Percentiles rank a stretch among this genome's conserved stretches.
These are phyloP conservation scores for Resseliella maxima DNA, from an alignment of 2,888 invertebrate genomes.

Conservation along the genomic window DNA sequence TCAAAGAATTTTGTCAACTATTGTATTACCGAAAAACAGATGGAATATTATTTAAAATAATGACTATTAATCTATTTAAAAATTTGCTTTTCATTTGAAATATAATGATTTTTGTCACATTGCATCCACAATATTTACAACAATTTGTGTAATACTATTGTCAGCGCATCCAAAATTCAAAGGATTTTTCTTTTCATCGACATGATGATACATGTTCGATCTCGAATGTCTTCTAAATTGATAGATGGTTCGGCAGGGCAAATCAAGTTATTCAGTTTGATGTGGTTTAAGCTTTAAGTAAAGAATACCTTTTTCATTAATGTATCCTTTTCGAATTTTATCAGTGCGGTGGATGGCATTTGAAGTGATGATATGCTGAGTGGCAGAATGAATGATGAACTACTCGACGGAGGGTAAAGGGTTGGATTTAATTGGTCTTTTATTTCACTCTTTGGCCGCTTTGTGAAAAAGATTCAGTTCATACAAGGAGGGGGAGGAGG, in stretches of 20 bases:
- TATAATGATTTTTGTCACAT: no score
- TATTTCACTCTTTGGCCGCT: conserved; percentile 18
- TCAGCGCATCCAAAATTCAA: no score
- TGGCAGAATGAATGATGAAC: background rate
- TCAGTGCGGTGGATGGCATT: background rate
- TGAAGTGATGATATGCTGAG: background rate
- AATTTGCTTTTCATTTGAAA: no score
- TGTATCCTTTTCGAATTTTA: background rate
- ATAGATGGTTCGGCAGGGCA: background rate
- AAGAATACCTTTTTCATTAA: conserved; percentile 33
- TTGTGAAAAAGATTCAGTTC: no score
- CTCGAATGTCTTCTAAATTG: background rate
- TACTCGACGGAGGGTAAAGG: background rate
- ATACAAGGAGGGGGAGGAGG: background rate
- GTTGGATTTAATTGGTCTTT: conserved; percentile 29
- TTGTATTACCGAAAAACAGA: no score
- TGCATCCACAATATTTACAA: no score
- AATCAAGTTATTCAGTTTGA: conserved; percentile 1
- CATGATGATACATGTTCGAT: no score
- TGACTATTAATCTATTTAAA: no score
- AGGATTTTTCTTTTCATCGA: no score
- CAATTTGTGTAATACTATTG: no score
- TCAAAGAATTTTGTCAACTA: no score
- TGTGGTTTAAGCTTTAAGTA: conserved; percentile 29
- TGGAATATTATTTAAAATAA: no score